phyloP scores from a whole-genome alignment of 2,113 vertebrate genomes.

The Semicossyphus pulcher region DNA sequence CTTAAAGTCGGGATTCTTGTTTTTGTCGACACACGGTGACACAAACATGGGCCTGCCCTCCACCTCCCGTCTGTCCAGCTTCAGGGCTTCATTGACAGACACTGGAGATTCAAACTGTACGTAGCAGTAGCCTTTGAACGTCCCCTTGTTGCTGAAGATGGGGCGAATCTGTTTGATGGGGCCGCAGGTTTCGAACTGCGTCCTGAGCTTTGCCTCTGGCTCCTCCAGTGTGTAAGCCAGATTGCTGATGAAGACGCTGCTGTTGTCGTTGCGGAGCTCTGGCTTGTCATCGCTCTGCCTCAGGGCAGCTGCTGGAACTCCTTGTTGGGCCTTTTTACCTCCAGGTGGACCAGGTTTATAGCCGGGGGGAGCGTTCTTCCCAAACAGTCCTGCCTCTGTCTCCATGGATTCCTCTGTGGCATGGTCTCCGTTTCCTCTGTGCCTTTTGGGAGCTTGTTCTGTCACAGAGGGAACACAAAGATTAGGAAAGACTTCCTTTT shows the following conservation, averaged over 20 bases:
- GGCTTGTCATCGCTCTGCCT: slow-evolving; percentile 81
- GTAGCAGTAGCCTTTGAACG: slow-evolving; percentile 93
- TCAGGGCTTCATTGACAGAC: slow-evolving; percentile 86
- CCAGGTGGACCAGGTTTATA: slow-evolving; percentile 57
- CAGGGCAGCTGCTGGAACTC: slow-evolving; percentile 44
- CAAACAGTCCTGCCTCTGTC: slow-evolving; percentile 80
- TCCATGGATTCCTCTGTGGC: slow-evolving; percentile 79
- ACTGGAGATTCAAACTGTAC: slow-evolving; percentile 89
- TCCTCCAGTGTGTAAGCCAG: slow-evolving; percentile 89
- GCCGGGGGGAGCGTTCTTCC: slow-evolving; percentile 65
- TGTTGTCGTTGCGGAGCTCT: slow-evolving; percentile 87
- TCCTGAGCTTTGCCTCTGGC: slow-evolving; percentile 86
- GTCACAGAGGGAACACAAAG: neutral
- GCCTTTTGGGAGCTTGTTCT: slow-evolving; percentile 87
- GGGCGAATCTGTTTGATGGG: slow-evolving; percentile 88
- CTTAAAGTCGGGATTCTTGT: slow-evolving; percentile 96
- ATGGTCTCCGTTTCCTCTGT: slow-evolving; percentile 77
- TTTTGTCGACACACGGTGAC: slow-evolving; percentile 96
- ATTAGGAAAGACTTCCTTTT: neutral
- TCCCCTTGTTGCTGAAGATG: slow-evolving; percentile 87
- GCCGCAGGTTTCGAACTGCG: slow-evolving; percentile 89
- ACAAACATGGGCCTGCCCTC: slow-evolving; percentile 96
- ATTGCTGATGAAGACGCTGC: slow-evolving; percentile 96
- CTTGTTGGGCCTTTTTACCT: slow-evolving; percentile 78
- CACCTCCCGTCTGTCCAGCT: slow-evolving; percentile 87